phyloP scores from a whole-genome alignment of 53 echinoderm and acorn worm genomes.

The Arbacia lixula region DNA sequence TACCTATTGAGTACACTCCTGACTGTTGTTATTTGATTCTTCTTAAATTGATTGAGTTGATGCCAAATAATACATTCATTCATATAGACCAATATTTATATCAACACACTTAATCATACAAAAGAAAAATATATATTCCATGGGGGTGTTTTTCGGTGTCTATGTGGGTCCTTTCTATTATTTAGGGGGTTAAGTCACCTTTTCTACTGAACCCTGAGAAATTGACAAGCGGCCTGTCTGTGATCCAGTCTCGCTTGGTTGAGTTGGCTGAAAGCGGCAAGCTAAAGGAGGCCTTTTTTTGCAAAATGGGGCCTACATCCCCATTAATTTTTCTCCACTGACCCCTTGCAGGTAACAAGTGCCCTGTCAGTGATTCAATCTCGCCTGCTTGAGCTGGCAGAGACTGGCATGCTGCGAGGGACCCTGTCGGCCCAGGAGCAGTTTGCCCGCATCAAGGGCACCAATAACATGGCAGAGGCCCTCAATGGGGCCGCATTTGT shows the following conservation, averaged over 20 bases:
- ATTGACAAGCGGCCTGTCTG: slow-evolving; percentile 71
- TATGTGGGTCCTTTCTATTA: too few relatives aligned
- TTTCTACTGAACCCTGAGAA: slow-evolving; percentile 17
- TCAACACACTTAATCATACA: too few relatives aligned
- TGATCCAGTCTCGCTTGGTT: slow-evolving; percentile 67
- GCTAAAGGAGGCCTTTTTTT: slow-evolving; percentile 75
- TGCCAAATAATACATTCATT: too few relatives aligned
- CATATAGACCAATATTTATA: too few relatives aligned
- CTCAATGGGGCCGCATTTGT: slow-evolving; percentile 83
- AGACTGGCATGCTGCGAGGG: slow-evolving; percentile 79
- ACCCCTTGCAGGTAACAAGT: slow-evolving; percentile 62
- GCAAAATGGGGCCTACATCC: too few relatives aligned
- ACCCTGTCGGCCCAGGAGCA: slow-evolving; percentile 77
- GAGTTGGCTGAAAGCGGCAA: slow-evolving; percentile 72
- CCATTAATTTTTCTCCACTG: too few relatives aligned
- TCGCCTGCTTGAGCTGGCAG: slow-evolving; percentile 65
- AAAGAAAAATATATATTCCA: too few relatives aligned
- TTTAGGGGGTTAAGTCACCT: too few relatives aligned
- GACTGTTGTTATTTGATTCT: too few relatives aligned
- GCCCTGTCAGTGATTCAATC: slow-evolving; percentile 72
- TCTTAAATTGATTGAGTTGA: too few relatives aligned
- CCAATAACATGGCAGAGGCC: slow-evolving; percentile 71
- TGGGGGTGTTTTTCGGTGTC: too few relatives aligned
- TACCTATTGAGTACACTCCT: too few relatives aligned
- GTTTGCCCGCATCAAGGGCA: slow-evolving; percentile 77